Conservation (phyloP, 2,797 vertebrate species). For the Aphelocoma californica region DNA sequence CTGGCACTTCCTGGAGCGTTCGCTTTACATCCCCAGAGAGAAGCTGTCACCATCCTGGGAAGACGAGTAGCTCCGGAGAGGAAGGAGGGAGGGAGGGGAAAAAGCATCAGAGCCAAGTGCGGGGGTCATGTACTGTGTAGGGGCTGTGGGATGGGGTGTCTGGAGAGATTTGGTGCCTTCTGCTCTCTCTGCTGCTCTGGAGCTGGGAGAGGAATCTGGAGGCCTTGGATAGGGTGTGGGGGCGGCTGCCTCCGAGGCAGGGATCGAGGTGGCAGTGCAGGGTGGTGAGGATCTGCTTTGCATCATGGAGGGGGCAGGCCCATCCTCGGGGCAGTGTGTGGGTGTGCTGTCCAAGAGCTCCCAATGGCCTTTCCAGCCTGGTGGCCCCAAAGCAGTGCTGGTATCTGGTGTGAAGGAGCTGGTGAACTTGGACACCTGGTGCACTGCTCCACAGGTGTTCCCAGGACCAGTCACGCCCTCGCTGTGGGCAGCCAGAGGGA, state of each 20-base stretch:
- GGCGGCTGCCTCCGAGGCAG: neutral
- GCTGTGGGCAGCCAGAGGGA: neutral
- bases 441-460: neutral
- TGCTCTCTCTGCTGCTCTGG: neutral
- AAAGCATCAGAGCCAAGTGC: neutral
- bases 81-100: neutral
- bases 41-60: neutral
- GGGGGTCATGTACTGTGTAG: neutral
- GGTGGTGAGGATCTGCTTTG: neutral
- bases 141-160: neutral
- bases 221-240: accelerated
- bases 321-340: neutral
- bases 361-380: neutral
- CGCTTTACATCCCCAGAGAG: neutral
- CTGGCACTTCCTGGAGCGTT: neutral
- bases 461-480: accelerated
- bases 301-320: neutral
- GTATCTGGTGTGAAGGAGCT: neutral
- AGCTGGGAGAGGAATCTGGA: neutral
- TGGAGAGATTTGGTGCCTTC: neutral
- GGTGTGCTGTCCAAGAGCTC: neutral
- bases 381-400: accelerated
- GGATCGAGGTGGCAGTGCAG: neutral
- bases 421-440: neutral
- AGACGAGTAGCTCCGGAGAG: neutral